A percentile compares a stretch with the other conserved stretches of the same genome.
Conservation (phyloP, 2,113 vertebrate species). For the Urocynchramus pylzowi region DNA sequence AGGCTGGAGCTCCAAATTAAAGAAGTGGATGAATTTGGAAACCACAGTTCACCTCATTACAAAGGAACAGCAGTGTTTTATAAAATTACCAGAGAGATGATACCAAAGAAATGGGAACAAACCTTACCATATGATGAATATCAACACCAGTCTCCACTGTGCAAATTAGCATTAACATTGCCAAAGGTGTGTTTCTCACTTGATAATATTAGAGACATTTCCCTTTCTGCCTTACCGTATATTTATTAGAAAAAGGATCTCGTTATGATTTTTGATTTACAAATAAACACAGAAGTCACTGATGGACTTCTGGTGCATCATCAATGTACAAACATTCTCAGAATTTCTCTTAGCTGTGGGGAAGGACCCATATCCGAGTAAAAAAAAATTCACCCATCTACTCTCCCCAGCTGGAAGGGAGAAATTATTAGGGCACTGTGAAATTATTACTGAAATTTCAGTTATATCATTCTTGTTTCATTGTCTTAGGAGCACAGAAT, state of each 20-base stretch:
- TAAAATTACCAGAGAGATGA: constrained; percentile 74
- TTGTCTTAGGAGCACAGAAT: not conserved
- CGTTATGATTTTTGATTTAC: not conserved
- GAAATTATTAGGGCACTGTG: not conserved
- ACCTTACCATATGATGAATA: not conserved
- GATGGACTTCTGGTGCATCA: not conserved
- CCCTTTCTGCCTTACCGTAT: not conserved
- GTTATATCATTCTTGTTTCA: not conserved
- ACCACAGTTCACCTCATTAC: constrained; percentile 85
- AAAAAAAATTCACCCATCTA: not conserved
- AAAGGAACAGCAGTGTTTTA: constrained; percentile 80
- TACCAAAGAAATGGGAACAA: constrained; percentile 56
- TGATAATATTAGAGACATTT: not conserved
- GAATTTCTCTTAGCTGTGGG: not conserved
- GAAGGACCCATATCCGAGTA: not conserved
- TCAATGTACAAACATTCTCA: not conserved
- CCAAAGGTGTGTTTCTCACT: constrained; percentile 76
- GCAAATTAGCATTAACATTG: constrained; percentile 79
- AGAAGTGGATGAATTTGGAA: constrained; percentile 85
- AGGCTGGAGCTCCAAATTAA: constrained; percentile 74
- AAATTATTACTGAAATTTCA: not conserved
- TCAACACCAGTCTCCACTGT: constrained; percentile 71
- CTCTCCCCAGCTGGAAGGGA: not conserved
- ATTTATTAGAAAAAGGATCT: not conserved
- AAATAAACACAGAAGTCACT: not conserved